Base-by-base conservation (phyloP, 2,797 vertebrate genomes). In the Hemibagrus guttatus region DNA sequence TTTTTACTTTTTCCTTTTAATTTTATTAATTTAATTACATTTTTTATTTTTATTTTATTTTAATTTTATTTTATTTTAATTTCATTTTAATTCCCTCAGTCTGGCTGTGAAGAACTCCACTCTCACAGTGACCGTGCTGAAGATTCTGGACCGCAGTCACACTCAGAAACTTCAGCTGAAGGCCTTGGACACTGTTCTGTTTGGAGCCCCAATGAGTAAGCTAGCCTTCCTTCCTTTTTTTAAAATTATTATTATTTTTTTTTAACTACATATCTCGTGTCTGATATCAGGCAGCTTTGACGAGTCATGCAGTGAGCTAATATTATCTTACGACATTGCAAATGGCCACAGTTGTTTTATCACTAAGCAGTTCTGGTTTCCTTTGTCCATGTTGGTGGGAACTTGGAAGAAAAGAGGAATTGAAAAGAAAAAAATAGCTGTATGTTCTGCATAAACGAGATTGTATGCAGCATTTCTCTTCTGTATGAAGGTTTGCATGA, bases 111-210 rank as follows among this genome's bases (percentile, higher is more conserved):
- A 97, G 94, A 99, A 99, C 0, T 94, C 92, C 63, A 98, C 97
- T 71, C 95, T 99, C 95, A 97, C 97, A 3, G 93, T 96, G 14
- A 95, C 96, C 0, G 95, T 99, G 56, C 95, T 99, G 91, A 99
- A 99, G 89, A 99, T 99, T 92, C 94, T 97, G 61, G 98, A 99
- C 90, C 95, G 98, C 68, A 99, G 97, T 94, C 98, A 99, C 83
- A 92, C 97, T 85, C 98, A 99, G 92, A 99, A 99, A 93, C 93
- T 99, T 90, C 98, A 99, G 91, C 96, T 99, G 76, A 99, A 99
- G 71, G 93, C 98, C 5, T 90, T 99, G 94, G 98, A 99, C 92
- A 99, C 98, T 0, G 98, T 99, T 54, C 96, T 99, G 28, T 99
- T 99, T 0, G 98, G 98, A 82, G 96, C 98, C 0, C 98, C 98